phyloP scores from a whole-genome alignment of 2,113 vertebrate species.

The Fulmarus glacialis region DNA sequence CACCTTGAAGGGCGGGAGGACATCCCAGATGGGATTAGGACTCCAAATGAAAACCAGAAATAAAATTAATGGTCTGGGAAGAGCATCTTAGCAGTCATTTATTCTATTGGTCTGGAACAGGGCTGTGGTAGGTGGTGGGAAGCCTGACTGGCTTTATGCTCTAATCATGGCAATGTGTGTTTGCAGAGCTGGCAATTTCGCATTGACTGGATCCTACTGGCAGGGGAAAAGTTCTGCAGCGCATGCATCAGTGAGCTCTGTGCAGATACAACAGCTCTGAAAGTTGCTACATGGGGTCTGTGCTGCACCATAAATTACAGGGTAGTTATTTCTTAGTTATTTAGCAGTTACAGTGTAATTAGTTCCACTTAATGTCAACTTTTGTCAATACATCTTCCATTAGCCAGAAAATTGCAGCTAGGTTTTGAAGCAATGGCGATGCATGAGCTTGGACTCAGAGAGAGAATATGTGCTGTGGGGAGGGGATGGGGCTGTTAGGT shows the following conservation, averaged over 20 bases:
- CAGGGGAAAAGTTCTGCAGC: slow-evolving; percentile 51
- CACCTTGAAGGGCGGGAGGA: neutral
- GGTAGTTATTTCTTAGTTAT: slow-evolving; percentile 82
- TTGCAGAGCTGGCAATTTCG: neutral
- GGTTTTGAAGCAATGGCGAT: slow-evolving; percentile 46
- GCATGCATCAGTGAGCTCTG: slow-evolving; percentile 28
- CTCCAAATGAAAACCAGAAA: neutral
- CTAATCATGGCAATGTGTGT: neutral
- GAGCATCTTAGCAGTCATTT: neutral
- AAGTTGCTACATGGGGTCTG: slow-evolving; percentile 60
- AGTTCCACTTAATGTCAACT: slow-evolving; percentile 82
- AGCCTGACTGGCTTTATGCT: neutral
- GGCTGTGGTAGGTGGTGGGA: neutral
- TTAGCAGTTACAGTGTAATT: slow-evolving; percentile 82
- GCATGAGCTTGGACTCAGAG: neutral
- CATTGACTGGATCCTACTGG: neutral
- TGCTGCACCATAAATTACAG: slow-evolving; percentile 77
- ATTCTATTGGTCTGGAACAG: neutral
- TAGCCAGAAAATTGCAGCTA: slow-evolving; percentile 78
- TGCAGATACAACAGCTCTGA: slow-evolving; percentile 6
- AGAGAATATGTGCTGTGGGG: neutral
- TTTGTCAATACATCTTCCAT: slow-evolving; percentile 81
- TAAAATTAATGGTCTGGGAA: neutral
- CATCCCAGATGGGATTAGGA: neutral
- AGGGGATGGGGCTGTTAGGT: neutral